phyloP scores from a whole-genome alignment of 2,797 vertebrate species.

The Aselliscus stoliczkanus region DNA sequence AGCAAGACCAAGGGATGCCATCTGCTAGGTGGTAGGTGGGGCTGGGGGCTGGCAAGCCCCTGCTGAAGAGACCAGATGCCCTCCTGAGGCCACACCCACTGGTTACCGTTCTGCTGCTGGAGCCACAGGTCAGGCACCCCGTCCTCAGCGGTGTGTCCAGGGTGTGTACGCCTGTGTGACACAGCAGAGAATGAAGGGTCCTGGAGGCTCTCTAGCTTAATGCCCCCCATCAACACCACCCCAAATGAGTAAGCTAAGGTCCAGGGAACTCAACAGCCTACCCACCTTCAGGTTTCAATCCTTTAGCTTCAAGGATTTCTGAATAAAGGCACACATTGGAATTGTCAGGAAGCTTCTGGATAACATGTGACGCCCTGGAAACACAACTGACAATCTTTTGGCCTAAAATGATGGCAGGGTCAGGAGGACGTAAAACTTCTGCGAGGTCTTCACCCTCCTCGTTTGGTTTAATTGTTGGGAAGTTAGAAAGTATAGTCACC shows the following conservation, averaged over 20 bases:
- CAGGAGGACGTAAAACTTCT: neutral
- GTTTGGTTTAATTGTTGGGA: neutral
- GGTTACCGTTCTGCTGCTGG: accelerated
- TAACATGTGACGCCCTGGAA: accelerated
- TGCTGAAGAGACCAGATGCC: neutral
- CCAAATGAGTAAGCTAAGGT: neutral
- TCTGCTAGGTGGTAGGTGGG: neutral
- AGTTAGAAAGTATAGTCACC: neutral
- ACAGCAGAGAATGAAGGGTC: accelerated
- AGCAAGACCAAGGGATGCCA: neutral
- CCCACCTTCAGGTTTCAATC: neutral
- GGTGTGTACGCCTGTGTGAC: accelerated
- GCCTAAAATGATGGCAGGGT: neutral
- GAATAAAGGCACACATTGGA: neutral
- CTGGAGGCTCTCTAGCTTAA: neutral
- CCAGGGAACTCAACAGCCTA: neutral
- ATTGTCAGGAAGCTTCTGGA: neutral
- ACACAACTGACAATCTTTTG: neutral
- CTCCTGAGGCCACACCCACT: neutral
- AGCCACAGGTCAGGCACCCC: neutral
- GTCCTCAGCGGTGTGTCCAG: neutral
- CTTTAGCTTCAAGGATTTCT: neutral
- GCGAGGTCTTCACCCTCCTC: neutral
- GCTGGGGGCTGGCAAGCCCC: no score
- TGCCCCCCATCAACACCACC: neutral